Conservation (phyloP, 2,888 invertebrate genomes). For the Phania funesta region DNA sequence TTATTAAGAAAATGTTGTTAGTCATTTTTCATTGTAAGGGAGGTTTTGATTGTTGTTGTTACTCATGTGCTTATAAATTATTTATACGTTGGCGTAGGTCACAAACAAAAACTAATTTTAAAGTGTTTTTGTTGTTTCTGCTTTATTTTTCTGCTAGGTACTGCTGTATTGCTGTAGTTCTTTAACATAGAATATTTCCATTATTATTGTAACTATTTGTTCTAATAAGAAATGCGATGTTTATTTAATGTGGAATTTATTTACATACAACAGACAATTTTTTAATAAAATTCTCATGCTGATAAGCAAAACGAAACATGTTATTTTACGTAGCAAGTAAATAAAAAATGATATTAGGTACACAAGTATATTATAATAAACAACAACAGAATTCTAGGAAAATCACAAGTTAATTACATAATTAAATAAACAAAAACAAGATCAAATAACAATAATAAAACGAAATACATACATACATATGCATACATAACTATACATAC, state of each 20-base stretch:
- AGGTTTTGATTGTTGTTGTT: not conserved
- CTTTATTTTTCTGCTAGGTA: not conserved
- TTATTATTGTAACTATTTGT: not conserved
- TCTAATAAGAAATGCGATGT: not conserved
- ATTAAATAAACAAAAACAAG: not conserved
- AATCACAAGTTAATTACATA: not conserved
- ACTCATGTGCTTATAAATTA: constrained; percentile 29
- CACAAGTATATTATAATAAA: not conserved
- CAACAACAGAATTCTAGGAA: not conserved
- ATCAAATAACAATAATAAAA: not conserved
- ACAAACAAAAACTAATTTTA: constrained; percentile 32
- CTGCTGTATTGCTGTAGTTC: not conserved
- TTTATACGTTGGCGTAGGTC: constrained; percentile 58
- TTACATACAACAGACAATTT: not conserved
- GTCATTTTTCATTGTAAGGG: not conserved
- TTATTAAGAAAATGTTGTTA: not conserved
- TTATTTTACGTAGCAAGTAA: not conserved
- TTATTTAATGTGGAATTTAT: not conserved
- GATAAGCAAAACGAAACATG: not conserved
- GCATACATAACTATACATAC: not conserved
- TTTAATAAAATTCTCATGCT: not conserved
- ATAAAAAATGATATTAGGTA: not conserved
- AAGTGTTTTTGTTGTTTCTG: not conserved
- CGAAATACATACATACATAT: not conserved
- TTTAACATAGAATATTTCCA: not conserved